Conservation (phyloP, 2,797 vertebrate genomes). For the Acanthurus tractus region DNA sequence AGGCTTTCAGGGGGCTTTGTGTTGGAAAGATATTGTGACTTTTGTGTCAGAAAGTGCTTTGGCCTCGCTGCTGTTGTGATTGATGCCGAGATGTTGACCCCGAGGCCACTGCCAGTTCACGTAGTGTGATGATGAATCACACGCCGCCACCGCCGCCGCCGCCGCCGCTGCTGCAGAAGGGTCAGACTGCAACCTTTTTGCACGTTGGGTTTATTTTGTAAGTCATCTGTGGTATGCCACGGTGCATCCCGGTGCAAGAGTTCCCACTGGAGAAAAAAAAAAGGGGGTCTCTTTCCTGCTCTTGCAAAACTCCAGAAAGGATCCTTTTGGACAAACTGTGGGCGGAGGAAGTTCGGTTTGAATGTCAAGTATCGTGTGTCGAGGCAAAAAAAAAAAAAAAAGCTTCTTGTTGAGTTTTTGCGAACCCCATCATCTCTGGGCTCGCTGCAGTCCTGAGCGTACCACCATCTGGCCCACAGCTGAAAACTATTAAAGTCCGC, state of each 20-base stretch:
- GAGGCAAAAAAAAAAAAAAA: constrained; percentile 58
- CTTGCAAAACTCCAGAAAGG: constrained; percentile 43
- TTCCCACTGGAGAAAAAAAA: constrained; percentile 49
- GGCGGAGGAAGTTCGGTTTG: constrained; percentile 77
- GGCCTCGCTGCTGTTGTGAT: constrained; percentile 10
- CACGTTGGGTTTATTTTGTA: constrained; percentile 52
- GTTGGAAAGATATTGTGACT: constrained; percentile 19
- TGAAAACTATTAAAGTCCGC: constrained; percentile 86
- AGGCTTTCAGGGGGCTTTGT: constrained; percentile 29
- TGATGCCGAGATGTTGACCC: constrained; percentile 42
- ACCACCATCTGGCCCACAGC: constrained; percentile 87
- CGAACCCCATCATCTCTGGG: constrained; percentile 76
- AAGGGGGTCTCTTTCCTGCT: constrained; percentile 12
- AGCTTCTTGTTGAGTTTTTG: constrained; percentile 77
- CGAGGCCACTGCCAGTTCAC: constrained; percentile 25
- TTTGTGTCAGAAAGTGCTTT: constrained; percentile 31
- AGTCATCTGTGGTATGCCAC: constrained; percentile 56
- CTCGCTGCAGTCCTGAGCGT: constrained; percentile 70
- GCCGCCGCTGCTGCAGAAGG: constrained; percentile 11
- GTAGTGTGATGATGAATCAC: constrained; percentile 50
- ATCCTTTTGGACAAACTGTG: constrained; percentile 67
- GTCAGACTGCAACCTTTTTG: constrained; percentile 57
- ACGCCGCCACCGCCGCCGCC: too few species aligned
- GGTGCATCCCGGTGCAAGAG: constrained; percentile 21
- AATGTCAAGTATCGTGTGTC: constrained; percentile 81